Conservation (phyloP, 2,888 invertebrate genomes). For the Xanthostigma xanthostigma region DNA sequence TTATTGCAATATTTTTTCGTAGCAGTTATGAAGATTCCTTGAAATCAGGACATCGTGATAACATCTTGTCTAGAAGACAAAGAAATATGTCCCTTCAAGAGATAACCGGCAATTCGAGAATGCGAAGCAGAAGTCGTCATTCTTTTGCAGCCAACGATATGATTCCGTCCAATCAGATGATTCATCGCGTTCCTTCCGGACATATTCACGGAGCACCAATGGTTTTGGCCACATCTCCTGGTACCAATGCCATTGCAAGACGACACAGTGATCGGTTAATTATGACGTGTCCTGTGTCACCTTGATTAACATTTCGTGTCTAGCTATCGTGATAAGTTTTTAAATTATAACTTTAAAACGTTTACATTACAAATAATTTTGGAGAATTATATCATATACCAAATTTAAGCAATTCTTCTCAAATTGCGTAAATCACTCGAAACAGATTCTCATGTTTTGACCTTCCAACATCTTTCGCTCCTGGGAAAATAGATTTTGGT, state of each 20-base stretch:
- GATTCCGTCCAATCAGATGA: background rate
- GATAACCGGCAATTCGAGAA: too few species aligned
- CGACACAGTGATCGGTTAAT: constrained; percentile 3
- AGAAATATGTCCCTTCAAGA: too few species aligned
- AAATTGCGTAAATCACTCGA: too few species aligned
- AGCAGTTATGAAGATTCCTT: constrained; percentile 72
- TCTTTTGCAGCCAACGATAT: constrained; percentile 2
- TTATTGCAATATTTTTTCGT: constrained; percentile 23
- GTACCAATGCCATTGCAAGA: background rate
- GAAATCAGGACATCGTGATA: constrained; percentile 34
- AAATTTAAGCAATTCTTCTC: too few species aligned
- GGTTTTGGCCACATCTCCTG: background rate
- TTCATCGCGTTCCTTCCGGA: constrained; percentile 1
- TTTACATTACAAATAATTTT: too few species aligned
- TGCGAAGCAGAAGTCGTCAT: background rate
- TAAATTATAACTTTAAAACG: too few species aligned
- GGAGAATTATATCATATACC: too few species aligned
- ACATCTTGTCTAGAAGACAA: too few species aligned
- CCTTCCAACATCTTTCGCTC: too few species aligned
- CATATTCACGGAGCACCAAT: background rate
- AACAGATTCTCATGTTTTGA: too few species aligned
- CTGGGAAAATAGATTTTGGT: too few species aligned
- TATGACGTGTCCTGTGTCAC: background rate
- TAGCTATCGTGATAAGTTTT: too few species aligned
- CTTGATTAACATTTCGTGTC: background rate